phyloP scores from a whole-genome alignment of 2,888 invertebrate genomes.

The Lucinisca nassula region DNA sequence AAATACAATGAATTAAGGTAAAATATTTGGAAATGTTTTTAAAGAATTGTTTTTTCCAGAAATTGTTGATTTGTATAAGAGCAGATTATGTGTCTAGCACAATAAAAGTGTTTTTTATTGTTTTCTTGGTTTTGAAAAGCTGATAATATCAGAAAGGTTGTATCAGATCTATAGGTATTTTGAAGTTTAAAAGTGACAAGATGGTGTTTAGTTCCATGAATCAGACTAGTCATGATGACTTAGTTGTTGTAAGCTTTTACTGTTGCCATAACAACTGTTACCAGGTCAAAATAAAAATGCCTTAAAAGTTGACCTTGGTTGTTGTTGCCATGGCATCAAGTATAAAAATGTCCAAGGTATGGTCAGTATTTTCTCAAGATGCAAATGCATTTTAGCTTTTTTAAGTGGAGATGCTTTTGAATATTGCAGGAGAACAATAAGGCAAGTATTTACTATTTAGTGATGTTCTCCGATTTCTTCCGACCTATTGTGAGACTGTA shows the following conservation, averaged over 20 bases:
- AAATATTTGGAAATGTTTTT: neutral
- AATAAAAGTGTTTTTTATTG: neutral
- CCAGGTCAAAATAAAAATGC: neutral
- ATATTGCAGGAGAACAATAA: too few species aligned
- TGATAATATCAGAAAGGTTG: neutral
- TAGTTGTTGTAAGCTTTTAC: conserved; percentile 54
- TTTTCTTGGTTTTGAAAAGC: neutral
- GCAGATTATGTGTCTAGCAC: neutral
- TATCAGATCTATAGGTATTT: too few species aligned
- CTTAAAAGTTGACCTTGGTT: neutral
- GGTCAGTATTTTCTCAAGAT: conserved; percentile 61
- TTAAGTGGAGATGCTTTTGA: neutral
- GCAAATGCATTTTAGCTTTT: conserved; percentile 36
- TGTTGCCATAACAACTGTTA: conserved; percentile 37
- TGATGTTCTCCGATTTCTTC: too few species aligned
- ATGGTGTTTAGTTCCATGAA: conserved; percentile 6
- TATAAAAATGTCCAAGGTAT: conserved; percentile 32
- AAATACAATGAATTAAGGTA: neutral
- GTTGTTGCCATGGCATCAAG: conserved; percentile 24
- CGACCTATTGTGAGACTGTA: too few species aligned
- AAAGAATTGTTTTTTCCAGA: neutral
- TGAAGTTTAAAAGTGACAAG: neutral
- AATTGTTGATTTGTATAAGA: neutral
- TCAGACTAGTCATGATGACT: conserved; percentile 58
- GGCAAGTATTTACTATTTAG: too few species aligned